Evolutionary conservation across 2,113 vertebrate species (phyloP).

Genomic region (Aegypius monachus): DNA sequence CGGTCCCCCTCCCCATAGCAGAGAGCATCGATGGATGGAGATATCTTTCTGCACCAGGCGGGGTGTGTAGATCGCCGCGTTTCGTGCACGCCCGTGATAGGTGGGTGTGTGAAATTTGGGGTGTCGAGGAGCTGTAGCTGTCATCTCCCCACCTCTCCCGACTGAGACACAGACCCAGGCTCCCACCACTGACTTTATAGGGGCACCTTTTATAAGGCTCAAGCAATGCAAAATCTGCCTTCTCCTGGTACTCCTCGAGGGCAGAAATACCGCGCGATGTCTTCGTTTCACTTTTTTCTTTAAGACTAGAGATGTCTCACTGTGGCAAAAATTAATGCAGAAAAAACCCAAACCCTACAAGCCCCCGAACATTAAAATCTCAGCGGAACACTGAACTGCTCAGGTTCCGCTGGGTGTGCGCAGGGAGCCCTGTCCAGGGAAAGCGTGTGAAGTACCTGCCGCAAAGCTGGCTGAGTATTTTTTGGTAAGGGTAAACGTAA

Average conservation of each 20-base stretch:
- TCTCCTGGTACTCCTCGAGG: background rate
- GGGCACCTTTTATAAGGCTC: background rate
- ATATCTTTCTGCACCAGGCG: background rate
- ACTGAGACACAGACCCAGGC: background rate
- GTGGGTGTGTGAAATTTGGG: background rate
- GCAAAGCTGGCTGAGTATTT: background rate
- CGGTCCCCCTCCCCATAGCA: background rate
- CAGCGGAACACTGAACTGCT: background rate
- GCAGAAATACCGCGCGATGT: background rate
- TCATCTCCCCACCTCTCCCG: background rate
- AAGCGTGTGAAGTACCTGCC: background rate
- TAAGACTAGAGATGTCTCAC: background rate
- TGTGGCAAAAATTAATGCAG: background rate
- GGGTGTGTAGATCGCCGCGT: fast-evolving
- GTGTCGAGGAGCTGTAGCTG: background rate
- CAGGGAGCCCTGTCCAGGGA: background rate
- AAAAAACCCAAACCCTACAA: background rate
- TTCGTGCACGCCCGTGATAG: fast-evolving
- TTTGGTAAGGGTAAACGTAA: background rate
- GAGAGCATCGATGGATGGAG: background rate
- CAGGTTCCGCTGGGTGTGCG: background rate
- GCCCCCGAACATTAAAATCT: background rate
- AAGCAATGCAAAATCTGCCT: background rate
- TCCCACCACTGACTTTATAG: background rate
- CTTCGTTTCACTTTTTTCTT: background rate